Percentiles rank a stretch among this genome's conserved stretches.
These are phyloP conservation scores for Sapajus apella DNA, from an alignment of 2,113 vertebrate genomes.

Conservation along the genomic window DNA sequence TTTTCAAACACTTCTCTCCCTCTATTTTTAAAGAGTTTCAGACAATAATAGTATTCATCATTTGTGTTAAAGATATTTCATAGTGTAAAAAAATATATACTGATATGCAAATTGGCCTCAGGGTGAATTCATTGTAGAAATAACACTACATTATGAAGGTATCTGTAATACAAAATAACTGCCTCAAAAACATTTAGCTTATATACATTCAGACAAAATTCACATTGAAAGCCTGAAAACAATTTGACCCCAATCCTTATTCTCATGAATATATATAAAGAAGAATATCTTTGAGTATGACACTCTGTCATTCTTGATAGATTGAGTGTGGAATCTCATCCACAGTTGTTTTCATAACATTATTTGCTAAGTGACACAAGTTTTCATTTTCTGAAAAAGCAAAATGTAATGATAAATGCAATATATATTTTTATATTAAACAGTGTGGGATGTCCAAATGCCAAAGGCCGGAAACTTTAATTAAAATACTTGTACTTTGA, in stretches of 20 bases:
- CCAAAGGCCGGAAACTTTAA: conserved; percentile 26
- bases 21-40: background rate
- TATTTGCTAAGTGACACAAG: background rate
- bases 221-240: background rate
- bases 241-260: background rate
- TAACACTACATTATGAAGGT: background rate
- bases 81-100: background rate
- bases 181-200: background rate
- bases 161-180: background rate
- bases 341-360: background rate
- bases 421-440: conserved; percentile 33
- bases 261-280: background rate
- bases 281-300: background rate
- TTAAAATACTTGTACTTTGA: conserved; percentile 28
- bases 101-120: background rate
- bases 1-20: background rate
- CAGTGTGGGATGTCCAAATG: background rate
- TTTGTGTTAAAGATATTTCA: background rate
- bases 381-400: background rate
- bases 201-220: background rate
- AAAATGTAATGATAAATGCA: conserved; percentile 10
- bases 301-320: background rate
- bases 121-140: background rate
- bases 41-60: background rate
- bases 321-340: background rate